phyloP scores from a whole-genome alignment of 2,797 vertebrate genomes.

The Neoniphon sammara region DNA sequence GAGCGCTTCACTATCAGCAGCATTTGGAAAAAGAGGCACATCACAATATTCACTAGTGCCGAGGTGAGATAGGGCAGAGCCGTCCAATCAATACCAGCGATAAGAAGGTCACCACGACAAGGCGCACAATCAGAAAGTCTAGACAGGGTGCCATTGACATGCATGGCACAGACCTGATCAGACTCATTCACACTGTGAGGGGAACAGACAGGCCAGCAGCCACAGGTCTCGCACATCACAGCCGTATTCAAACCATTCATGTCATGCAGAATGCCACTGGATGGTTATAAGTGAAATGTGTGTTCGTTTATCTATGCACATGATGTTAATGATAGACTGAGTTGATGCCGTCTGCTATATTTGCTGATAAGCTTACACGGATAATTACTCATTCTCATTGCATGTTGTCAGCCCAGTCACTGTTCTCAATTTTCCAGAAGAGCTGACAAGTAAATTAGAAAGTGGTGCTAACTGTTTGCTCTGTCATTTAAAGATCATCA shows the following conservation, averaged over 20 bases:
- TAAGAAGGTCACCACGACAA: constrained; percentile 53
- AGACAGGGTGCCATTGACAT: constrained; percentile 63
- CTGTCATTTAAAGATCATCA: no score
- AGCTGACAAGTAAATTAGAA: neutral
- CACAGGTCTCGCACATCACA: constrained; percentile 31
- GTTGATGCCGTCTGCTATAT: neutral
- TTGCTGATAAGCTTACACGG: neutral
- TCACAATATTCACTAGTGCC: constrained; percentile 7
- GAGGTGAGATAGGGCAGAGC: constrained; percentile 44
- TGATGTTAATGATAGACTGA: neutral
- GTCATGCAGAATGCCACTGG: neutral
- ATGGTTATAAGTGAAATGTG: neutral
- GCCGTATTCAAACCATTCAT: constrained; percentile 17
- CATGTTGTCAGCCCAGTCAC: neutral
- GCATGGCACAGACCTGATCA: constrained; percentile 49
- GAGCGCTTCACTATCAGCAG: constrained; percentile 10
- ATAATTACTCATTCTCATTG: neutral
- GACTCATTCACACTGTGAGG: constrained; percentile 30
- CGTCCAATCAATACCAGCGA: constrained; percentile 48
- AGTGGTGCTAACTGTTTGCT: neutral
- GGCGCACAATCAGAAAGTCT: constrained; percentile 50
- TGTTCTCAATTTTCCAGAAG: neutral
- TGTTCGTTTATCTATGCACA: neutral
- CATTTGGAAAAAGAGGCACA: neutral
- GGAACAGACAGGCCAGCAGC: constrained; percentile 24